Evolutionary conservation across 2,888 invertebrate genomes (phyloP), one percentile per base, ranked within the genome.

Genomic region (Nezara viridula): DNA sequence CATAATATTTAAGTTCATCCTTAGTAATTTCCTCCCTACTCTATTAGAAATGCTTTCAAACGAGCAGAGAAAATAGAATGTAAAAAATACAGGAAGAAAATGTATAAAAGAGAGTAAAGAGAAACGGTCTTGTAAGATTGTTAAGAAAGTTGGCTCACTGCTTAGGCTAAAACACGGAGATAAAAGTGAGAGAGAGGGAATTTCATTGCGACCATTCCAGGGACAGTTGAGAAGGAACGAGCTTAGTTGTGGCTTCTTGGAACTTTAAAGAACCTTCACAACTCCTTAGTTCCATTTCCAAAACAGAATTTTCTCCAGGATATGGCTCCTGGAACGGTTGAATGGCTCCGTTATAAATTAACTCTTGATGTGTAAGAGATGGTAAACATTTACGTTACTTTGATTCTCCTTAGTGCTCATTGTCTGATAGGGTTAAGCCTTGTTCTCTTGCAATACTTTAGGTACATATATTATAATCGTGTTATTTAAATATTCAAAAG

Each of bases 201-300:
- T 40, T 81, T 81, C 44, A 40, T 40, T 81, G 4, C 81, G 44
- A n/a, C 81, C 81, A 81, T 81, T 81, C 44, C 81, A 14, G 21
- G n/a, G 44, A 81, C 44, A 81, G 44, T 47, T 81, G 40, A 81
- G 44, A 81, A 81, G 81, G 66, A 73, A 73, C 66, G 66, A 37
- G 32, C 66, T 73, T 73, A 73, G 66, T 73, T 73, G 60, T 60
- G 27, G 60, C 60, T 27, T 32, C 60, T 27, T 14, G 19, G 19
- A 21, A 73, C 66, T 73, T 73, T 73, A 73, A 73, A 37, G 66
- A 73, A 73, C 66, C 32, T 73, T 37, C 32, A 7, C 16, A 37
- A 32, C 7, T 21, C 5, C 66, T 73, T 73, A 37, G 66, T 9
- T 73, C 66, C 37, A 73, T 73, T 73, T 73, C 66, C 66, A 73